Conservation (phyloP, 1,140 invertebrate genomes). For the Apocrypta bakeri region DNA sequence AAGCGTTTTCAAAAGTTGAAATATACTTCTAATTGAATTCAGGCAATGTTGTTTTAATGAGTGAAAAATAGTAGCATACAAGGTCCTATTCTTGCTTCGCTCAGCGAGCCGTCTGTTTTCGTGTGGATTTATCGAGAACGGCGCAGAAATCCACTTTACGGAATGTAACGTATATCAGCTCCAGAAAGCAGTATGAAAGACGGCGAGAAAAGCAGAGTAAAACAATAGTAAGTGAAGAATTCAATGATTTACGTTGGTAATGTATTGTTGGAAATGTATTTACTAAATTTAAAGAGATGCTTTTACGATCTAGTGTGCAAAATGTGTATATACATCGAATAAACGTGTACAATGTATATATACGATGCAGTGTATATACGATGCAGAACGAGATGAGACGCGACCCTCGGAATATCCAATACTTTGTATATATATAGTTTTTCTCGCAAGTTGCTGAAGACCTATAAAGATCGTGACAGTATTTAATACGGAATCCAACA, state of each 20-base stretch:
- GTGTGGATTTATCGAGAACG: not conserved
- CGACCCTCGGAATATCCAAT: not conserved
- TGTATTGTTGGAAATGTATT: not conserved
- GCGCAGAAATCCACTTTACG: not conserved
- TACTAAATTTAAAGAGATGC: not conserved
- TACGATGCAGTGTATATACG: not conserved
- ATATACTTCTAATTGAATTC: too few species aligned
- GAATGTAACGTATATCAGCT: not conserved
- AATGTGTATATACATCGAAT: not conserved
- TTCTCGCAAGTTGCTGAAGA: not conserved
- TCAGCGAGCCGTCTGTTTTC: not conserved
- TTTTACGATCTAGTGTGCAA: not conserved
- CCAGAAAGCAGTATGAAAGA: not conserved
- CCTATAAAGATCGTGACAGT: not conserved
- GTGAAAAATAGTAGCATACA: too few species aligned
- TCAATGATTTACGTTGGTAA: not conserved
- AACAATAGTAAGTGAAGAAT: not conserved
- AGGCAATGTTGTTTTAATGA: too few species aligned
- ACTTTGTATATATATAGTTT: not conserved
- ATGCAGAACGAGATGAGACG: not conserved
- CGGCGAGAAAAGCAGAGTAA: not conserved
- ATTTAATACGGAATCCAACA: not conserved
- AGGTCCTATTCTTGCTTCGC: not conserved
- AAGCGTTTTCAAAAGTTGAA: too few species aligned
- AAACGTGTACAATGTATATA: not conserved